A percentile compares a stretch with the other conserved stretches of the same genome.
These are phyloP conservation scores for Drosophila merina DNA, from an alignment of 2,888 invertebrate genomes.

Conservation along the genomic window DNA sequence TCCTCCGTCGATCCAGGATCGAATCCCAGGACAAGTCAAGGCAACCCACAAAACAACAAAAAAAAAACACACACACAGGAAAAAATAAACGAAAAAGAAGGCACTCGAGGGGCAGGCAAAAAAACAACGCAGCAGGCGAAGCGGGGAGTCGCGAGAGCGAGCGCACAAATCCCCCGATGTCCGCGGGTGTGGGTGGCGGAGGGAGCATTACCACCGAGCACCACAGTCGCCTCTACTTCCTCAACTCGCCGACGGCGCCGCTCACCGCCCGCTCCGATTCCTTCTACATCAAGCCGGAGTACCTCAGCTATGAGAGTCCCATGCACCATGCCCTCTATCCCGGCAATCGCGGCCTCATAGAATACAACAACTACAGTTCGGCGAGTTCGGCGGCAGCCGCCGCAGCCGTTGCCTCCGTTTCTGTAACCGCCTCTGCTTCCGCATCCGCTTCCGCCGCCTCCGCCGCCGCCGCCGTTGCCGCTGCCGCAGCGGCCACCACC, in stretches of 20 bases:
- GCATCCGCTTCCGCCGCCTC: conserved; percentile 39
- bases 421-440: conserved; percentile 52
- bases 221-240: conserved; percentile 82
- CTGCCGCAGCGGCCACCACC: conserved; percentile 58
- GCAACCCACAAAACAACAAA: conserved; percentile 18
- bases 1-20: conserved; percentile 1
- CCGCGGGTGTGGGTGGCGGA: conserved; percentile 83
- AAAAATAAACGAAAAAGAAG: neutral
- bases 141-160: conserved; percentile 68
- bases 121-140: conserved; percentile 39
- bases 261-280: conserved; percentile 76
- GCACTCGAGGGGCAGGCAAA: no score
- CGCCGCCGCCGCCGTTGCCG: conserved; percentile 48
- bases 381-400: conserved; percentile 71
- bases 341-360: conserved; percentile 80
- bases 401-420: conserved; percentile 62
- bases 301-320: conserved; percentile 82
- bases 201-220: conserved; percentile 83
- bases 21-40: neutral
- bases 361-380: conserved; percentile 76
- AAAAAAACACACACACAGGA: conserved; percentile 14
- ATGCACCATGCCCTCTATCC: conserved; percentile 81
- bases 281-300: conserved; percentile 82
- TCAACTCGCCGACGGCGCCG: conserved; percentile 81
- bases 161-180: conserved; percentile 76